Evolutionary conservation across 2,888 invertebrate genomes (phyloP).

Genomic region (Aspidapion aeneum): DNA sequence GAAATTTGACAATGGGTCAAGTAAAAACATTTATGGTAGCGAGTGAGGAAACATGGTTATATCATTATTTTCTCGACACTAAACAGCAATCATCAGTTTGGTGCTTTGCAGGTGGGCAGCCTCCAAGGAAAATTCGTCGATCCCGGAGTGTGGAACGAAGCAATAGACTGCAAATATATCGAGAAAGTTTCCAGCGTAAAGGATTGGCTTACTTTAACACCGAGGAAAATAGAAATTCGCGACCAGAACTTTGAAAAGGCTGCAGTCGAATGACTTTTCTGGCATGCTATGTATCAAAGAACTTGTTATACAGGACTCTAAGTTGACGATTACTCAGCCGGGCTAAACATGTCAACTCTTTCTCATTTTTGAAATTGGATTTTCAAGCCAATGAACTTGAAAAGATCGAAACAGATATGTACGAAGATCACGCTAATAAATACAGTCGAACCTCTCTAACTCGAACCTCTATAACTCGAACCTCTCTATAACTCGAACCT

Average conservation of each 20-base stretch:
- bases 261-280: conserved; percentile 18
- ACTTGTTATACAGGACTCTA: conserved; percentile 17
- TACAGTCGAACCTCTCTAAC: too few relatives aligned
- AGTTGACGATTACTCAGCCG: conserved; percentile 15
- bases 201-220: neutral
- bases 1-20: too few relatives aligned
- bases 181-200: neutral
- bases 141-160: too few relatives aligned
- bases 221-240: conserved; percentile 20
- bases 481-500: too few relatives aligned
- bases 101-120: too few relatives aligned
- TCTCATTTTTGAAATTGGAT: conserved; percentile 18
- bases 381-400: conserved; percentile 16
- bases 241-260: conserved; percentile 14
- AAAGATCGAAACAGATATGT: conserved; percentile 14
- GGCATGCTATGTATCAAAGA: conserved; percentile 14
- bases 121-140: too few relatives aligned
- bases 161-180: neutral
- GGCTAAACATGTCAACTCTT: conserved; percentile 12
- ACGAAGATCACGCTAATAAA: neutral
- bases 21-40: too few relatives aligned
- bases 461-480: too few relatives aligned
- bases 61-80: too few relatives aligned
- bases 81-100: too few relatives aligned
- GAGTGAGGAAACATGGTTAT: too few relatives aligned